phyloP scores from a whole-genome alignment of 2,113 vertebrate genomes.

The Salvelinus alpinus region DNA sequence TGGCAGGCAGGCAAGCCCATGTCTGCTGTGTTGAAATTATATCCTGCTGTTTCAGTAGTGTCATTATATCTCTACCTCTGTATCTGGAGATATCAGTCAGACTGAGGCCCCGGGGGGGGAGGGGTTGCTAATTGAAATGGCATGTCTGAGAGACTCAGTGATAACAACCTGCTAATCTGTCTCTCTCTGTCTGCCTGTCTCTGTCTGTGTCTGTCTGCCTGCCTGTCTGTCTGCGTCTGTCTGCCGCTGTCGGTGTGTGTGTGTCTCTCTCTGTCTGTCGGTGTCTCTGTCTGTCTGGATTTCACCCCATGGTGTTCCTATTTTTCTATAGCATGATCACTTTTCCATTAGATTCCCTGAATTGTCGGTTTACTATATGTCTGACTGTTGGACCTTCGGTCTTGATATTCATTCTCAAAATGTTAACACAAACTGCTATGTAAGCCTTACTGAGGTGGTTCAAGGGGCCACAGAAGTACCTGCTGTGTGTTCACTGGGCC shows the following conservation, averaged over 20 bases:
- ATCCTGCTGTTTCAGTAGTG: constrained; percentile 45
- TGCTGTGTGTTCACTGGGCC: neutral
- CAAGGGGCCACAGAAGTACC: neutral
- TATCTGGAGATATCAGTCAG: constrained; percentile 56
- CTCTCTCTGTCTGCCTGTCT: neutral
- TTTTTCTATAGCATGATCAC: no score
- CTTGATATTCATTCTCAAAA: neutral
- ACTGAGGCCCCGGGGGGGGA: constrained; percentile 6
- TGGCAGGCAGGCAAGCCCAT: constrained; percentile 17
- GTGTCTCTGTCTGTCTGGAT: no score
- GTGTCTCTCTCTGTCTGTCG: no score
- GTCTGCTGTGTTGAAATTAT: constrained; percentile 61
- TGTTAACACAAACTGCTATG: constrained; percentile 1
- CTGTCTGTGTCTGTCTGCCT: no score
- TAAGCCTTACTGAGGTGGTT: neutral
- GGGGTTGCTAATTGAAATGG: constrained; percentile 57
- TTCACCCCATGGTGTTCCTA: no score
- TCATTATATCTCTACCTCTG: constrained; percentile 45
- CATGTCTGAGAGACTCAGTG: constrained; percentile 38
- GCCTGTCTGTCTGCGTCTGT: no score
- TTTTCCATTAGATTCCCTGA: no score
- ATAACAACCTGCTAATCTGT: constrained; percentile 36
- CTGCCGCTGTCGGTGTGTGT: no score
- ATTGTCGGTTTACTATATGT: neutral
- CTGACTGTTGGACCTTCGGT: neutral